A percentile compares a stretch with the other conserved stretches of the same genome.
Conservation (phyloP, 2,888 invertebrate genomes). For the Pristionchus exspectatus region DNA sequence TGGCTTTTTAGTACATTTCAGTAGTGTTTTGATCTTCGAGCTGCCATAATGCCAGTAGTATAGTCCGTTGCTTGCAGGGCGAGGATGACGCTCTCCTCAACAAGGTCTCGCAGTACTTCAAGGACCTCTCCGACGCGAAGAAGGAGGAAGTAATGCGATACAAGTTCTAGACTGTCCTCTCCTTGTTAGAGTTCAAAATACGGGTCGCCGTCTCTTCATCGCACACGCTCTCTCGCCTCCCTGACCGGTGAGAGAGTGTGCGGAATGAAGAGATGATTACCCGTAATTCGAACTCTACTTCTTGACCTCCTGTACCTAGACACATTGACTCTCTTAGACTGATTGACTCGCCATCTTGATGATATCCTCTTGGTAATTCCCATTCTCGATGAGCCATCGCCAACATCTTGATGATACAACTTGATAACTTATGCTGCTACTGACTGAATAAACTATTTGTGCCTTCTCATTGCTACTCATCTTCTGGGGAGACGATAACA, state of each 20-base stretch:
- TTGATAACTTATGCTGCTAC: neutral
- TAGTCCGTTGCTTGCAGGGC: neutral
- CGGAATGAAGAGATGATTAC: no score
- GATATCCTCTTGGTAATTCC: no score
- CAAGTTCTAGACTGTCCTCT: neutral
- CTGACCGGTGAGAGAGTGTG: no score
- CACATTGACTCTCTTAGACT: neutral
- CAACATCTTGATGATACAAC: neutral
- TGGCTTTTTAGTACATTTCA: no score
- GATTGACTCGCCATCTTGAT: no score
- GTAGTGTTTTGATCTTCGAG: no score
- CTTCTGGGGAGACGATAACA: neutral
- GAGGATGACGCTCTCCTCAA: neutral
- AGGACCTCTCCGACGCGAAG: neutral
- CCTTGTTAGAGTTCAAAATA: no score
- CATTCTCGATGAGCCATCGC: no score
- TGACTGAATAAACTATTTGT: conserved; percentile 9
- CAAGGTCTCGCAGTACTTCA: conserved; percentile 5
- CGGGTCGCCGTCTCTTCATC: no score
- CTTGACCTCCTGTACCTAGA: neutral
- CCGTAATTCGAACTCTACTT: neutral
- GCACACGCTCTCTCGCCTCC: no score
- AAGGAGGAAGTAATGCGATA: conserved; percentile 44
- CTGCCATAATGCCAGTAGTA: no score
- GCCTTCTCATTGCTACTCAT: neutral